Percentiles rank a stretch among this genome's conserved stretches.
Conservation (phyloP, 2,888 invertebrate genomes). For the Aricia artaxerxes region DNA sequence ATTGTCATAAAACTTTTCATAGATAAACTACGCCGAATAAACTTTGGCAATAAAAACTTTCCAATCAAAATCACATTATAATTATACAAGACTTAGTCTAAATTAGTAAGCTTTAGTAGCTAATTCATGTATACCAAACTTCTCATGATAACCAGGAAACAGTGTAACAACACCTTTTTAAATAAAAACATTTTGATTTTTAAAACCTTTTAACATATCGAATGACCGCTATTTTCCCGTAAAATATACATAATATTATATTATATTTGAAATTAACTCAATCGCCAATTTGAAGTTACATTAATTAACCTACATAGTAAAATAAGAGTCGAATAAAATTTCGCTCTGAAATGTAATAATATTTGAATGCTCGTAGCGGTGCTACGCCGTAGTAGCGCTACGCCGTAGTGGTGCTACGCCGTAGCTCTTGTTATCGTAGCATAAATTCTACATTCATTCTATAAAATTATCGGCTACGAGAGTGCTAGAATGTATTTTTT, state of each 20-base stretch:
- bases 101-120: too few relatives aligned
- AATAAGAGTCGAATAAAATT: neutral
- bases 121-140: too few relatives aligned
- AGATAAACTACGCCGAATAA: too few relatives aligned
- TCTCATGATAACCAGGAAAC: too few relatives aligned
- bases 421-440: slow-evolving; percentile 32
- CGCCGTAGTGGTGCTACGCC: slow-evolving; percentile 5
- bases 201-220: too few relatives aligned
- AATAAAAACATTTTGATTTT: too few relatives aligned
- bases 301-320: slow-evolving; percentile 14
- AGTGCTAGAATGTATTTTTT: slow-evolving; percentile 1
- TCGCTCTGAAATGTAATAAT: slow-evolving; percentile 1
- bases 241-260: neutral
- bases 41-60: too few relatives aligned
- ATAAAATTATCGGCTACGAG: slow-evolving; percentile 28
- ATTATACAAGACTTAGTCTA: too few relatives aligned
- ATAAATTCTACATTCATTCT: slow-evolving; percentile 31
- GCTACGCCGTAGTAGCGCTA: slow-evolving; percentile 11
- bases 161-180: too few relatives aligned
- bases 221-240: neutral
- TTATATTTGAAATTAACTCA: neutral
- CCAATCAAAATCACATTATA: too few relatives aligned
- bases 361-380: neutral
- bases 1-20: too few relatives aligned
- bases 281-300: neutral